Conservation (phyloP, 2,888 invertebrate genomes). For the Halictus ligatus region DNA sequence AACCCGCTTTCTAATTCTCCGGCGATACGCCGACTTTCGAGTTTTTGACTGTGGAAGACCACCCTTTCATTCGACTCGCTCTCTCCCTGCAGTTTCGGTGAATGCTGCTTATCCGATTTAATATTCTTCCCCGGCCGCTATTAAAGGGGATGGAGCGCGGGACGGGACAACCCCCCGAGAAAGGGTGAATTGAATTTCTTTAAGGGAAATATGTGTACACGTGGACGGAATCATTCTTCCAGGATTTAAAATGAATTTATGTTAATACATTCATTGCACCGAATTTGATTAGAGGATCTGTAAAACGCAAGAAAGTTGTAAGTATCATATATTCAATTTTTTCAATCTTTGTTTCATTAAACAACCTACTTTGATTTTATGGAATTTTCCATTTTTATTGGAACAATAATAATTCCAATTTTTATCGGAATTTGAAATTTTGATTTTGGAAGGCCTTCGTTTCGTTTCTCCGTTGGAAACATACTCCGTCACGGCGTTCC, state of each 20-base stretch:
- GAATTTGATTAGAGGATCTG: too few species aligned
- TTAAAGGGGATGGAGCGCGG: background rate
- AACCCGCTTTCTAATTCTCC: slow-evolving; percentile 46
- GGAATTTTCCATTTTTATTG: too few species aligned
- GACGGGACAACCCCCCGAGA: background rate
- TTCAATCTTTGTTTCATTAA: too few species aligned
- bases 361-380: too few species aligned
- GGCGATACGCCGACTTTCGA: slow-evolving; percentile 33
- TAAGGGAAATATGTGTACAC: slow-evolving; percentile 45
- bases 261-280: too few species aligned
- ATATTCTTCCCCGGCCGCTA: slow-evolving; percentile 20
- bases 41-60: slow-evolving; percentile 33
- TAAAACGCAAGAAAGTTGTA: too few species aligned
- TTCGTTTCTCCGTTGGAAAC: background rate
- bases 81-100: background rate
- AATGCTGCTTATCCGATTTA: slow-evolving; percentile 43
- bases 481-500: background rate
- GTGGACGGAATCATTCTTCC: too few species aligned
- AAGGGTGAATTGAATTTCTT: slow-evolving; percentile 40
- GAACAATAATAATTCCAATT: too few species aligned
- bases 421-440: too few species aligned
- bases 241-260: too few species aligned
- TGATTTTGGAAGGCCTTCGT: background rate
- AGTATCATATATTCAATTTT: too few species aligned
- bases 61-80: background rate